Percentiles rank a stretch among this genome's conserved stretches.
phyloP scores from a whole-genome alignment of 53 echinoderm and acorn worm genomes.

The Holothuria leucospilota region DNA sequence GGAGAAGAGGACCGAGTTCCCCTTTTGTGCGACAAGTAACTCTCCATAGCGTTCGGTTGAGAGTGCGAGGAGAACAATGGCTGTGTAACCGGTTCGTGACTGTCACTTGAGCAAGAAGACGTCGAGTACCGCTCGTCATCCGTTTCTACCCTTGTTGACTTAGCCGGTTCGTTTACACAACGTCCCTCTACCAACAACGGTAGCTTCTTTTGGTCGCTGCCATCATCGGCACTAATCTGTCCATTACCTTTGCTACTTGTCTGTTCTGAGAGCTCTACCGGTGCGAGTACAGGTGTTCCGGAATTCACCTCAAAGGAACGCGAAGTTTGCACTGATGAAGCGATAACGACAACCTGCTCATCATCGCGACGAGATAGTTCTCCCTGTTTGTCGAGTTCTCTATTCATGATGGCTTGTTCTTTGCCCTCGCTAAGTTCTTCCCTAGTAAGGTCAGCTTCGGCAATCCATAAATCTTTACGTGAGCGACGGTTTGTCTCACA shows the following conservation, averaged over 20 bases:
- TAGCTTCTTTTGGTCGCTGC: not conserved
- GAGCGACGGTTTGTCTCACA: not conserved
- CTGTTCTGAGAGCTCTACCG: not conserved
- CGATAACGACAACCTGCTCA: conserved; percentile 5
- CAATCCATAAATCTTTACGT: conserved; percentile 25
- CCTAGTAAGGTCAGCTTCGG: conserved; percentile 1
- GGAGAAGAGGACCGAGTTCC: conserved; percentile 25
- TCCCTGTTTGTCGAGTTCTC: conserved; percentile 9
- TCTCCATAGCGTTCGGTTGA: conserved; percentile 37
- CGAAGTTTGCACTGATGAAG: conserved; percentile 31
- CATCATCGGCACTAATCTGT: conserved; percentile 14
- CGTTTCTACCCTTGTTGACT: conserved; percentile 5
- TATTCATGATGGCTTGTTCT: conserved; percentile 17
- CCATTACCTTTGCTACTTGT: not conserved
- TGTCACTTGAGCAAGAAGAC: conserved; percentile 9
- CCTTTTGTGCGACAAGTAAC: conserved; percentile 40
- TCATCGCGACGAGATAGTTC: not conserved
- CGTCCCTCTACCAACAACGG: conserved; percentile 1
- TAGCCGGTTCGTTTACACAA: conserved; percentile 23
- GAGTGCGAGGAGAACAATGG: conserved; percentile 5
- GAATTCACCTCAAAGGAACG: conserved; percentile 29
- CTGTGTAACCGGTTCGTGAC: conserved; percentile 19
- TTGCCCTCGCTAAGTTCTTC: conserved; percentile 25
- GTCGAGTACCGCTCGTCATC: conserved; percentile 27
- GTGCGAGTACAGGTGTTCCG: not conserved